A percentile compares a stretch with the other conserved stretches of the same genome.
phyloP scores from a whole-genome alignment of 2,888 invertebrate species.

The Eupsilia transversa region DNA sequence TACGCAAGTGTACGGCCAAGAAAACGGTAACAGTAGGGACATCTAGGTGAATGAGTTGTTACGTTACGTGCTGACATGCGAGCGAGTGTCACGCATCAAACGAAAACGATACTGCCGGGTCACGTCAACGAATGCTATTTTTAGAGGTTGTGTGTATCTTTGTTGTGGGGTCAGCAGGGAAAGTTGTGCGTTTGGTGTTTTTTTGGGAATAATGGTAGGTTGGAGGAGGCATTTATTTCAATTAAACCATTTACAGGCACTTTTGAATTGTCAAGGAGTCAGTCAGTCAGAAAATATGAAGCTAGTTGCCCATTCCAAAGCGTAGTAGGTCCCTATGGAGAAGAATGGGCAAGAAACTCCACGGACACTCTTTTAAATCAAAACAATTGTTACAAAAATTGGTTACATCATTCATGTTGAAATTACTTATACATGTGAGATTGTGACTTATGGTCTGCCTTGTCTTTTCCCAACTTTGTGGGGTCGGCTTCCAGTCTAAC shows the following conservation, averaged over 20 bases:
- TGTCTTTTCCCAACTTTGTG: neutral
- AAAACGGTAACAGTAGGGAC: slow-evolving; percentile 71
- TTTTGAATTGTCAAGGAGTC: no score
- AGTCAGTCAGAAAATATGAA: no score
- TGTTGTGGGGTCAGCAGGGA: slow-evolving; percentile 32
- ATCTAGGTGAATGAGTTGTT: slow-evolving; percentile 65
- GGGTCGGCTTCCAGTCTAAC: neutral
- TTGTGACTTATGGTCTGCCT: no score
- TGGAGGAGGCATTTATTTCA: no score
- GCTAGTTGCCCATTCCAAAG: no score
- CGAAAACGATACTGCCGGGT: slow-evolving; percentile 74
- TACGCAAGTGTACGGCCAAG: slow-evolving; percentile 69
- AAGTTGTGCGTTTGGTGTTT: neutral
- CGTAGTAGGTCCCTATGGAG: no score
- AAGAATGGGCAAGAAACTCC: no score
- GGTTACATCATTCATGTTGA: no score
- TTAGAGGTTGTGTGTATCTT: slow-evolving; percentile 43
- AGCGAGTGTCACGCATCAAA: slow-evolving; percentile 81
- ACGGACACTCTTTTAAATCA: no score
- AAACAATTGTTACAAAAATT: no score
- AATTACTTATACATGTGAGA: no score
- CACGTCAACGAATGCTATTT: slow-evolving; percentile 53
- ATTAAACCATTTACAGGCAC: no score
- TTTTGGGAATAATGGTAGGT: neutral
- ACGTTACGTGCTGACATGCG: slow-evolving; percentile 79